Base-by-base conservation (phyloP, 2,797 vertebrate species). In the Melanotaenia boesemani region DNA sequence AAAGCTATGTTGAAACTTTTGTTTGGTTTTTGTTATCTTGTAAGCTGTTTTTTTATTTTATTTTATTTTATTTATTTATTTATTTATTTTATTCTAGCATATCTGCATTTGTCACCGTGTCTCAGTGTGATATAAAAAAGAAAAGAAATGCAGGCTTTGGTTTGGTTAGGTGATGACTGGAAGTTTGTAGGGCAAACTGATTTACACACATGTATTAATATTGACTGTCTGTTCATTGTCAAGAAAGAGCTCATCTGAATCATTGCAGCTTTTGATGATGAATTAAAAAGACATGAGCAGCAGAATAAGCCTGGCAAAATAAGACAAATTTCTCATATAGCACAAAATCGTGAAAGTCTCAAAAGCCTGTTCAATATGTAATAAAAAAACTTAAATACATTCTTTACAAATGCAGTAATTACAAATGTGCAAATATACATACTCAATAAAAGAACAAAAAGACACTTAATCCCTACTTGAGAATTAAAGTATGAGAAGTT, bases 1-100 rank as follows among this genome's bases (percentile, higher is more conserved):
- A 87, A 89, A 74, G 79, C 79, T 79, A 76, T 81, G 84, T 81
- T 86, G 66, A 85, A 82, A 59, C 67, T 46, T 83, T 84, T 86
- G 76, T 67, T 89, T 88, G 41, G 22, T 54, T 24, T 54, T 55
- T 55, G 87, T 76, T 57, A 75, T 73, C 56, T 73, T 70, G 76
- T 63, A 68, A 74, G 72, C 57, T 72, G 62, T 55, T 34, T 72
- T 76, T 81, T 30, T 30, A 30, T 68, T 79, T 76, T 75, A 62
- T 64, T 66, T 13, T 7, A 5, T 26, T 67, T 89, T 88, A 12
- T 52, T 52, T 54, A 73, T 81, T 26, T 26, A 26, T 68, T 79
- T 76, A 73, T 81, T 26, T 26, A 26, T 68, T 79, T 76, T 75
- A 62, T 64, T 66, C 13, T 7, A 5, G 41, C 61, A 36, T 63